These are phyloP conservation scores for Chloropsis cyanopogon DNA, from an alignment of 2,113 vertebrate genomes.

Conservation along the genomic window DNA sequence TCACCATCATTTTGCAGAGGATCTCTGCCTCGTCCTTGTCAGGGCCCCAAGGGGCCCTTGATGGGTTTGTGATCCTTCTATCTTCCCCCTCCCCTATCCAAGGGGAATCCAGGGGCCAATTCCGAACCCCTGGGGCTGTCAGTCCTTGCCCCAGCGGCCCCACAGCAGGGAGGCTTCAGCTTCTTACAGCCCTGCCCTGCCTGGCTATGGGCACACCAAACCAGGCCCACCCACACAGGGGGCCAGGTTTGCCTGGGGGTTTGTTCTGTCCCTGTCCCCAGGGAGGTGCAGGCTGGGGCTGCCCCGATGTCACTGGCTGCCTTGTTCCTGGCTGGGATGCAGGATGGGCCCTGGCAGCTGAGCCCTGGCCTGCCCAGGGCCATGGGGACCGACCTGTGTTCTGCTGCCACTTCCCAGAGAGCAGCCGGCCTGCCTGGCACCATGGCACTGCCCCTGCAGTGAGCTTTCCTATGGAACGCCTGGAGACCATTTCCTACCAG, in stretches of 20 bases:
- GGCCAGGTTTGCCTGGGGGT: too few species aligned
- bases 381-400: rapidly evolving
- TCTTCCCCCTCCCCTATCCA: rapidly evolving
- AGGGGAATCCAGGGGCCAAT: too few species aligned
- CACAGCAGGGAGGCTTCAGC: not conserved
- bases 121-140: not conserved
- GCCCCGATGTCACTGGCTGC: rapidly evolving
- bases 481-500: not conserved
- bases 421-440: not conserved
- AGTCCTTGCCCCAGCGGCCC: rapidly evolving
- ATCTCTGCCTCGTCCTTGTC: not conserved
- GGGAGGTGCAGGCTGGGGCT: not conserved
- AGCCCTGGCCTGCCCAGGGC: rapidly evolving
- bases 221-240: rapidly evolving
- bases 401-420: not conserved
- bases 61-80: not conserved
- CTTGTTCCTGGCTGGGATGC: not conserved
- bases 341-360: not conserved
- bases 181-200: not conserved
- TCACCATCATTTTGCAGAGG: not conserved
- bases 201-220: rapidly evolving
- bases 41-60: not conserved
- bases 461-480: not conserved
- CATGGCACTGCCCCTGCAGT: not conserved
- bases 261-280: not conserved